A percentile compares a stretch with the other conserved stretches of the same genome.
These are phyloP conservation scores for Tenthredo scrophulariae DNA, from an alignment of 2,888 invertebrate species.

Conservation along the genomic window DNA sequence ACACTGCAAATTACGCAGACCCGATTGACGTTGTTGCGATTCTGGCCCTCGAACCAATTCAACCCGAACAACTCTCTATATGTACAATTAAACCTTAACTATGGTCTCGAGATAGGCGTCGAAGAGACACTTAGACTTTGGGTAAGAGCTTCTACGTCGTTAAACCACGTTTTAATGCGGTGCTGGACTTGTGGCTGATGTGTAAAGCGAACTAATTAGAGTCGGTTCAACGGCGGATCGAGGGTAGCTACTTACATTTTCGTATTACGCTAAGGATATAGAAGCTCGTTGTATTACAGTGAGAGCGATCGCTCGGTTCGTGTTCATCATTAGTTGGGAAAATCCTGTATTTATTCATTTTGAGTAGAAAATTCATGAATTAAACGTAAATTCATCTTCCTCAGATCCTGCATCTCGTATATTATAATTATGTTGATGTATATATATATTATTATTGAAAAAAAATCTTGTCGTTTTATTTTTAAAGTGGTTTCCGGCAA, in stretches of 20 bases:
- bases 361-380: neutral
- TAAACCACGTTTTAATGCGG: neutral
- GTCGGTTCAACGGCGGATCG: neutral
- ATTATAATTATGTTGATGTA: neutral
- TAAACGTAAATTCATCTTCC: neutral
- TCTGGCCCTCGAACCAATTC: neutral
- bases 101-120: neutral
- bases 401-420: neutral
- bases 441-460: neutral
- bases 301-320: neutral
- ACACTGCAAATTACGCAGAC: slow-evolving; percentile 42
- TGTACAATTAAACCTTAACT: slow-evolving; percentile 7
- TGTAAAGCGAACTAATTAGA: neutral
- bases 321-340: neutral
- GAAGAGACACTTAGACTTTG: neutral
- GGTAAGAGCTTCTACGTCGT: neutral
- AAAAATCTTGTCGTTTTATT: slow-evolving; percentile 15
- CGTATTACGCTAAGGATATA: neutral
- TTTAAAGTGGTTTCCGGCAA: slow-evolving; percentile 39
- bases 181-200: neutral
- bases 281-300: neutral
- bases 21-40: slow-evolving; percentile 47
- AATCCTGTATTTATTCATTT: neutral
- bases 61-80: slow-evolving; percentile 4
- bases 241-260: neutral